These are phyloP conservation scores for Enteromius fasciolatus DNA, from an alignment of 2,797 vertebrate genomes.

Conservation along the genomic window DNA sequence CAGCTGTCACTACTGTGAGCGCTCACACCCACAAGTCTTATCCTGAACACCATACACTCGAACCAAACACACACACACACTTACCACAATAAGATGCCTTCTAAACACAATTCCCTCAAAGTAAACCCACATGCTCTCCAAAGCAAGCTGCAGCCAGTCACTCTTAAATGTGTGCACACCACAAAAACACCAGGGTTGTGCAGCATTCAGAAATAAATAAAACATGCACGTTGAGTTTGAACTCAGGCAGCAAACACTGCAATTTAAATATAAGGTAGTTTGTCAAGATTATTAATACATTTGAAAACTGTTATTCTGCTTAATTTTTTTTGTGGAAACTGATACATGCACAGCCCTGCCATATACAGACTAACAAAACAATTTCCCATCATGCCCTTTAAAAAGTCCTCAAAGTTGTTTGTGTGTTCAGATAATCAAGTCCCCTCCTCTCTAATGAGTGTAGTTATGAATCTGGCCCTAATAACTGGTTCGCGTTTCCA, in stretches of 20 bases:
- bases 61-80: conserved; percentile 46
- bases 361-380: not conserved
- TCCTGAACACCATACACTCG: conserved; percentile 57
- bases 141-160: conserved; percentile 41
- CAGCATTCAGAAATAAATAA: not conserved
- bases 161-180: conserved; percentile 16
- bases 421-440: conserved; percentile 43
- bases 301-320: not conserved
- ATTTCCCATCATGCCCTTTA: conserved; percentile 38
- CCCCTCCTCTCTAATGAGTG: conserved; percentile 46
- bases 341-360: not conserved
- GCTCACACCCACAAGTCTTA: conserved; percentile 71
- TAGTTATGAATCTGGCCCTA: conserved; percentile 33
- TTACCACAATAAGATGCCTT: conserved; percentile 12
- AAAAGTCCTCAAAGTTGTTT: conserved; percentile 54
- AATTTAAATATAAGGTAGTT: not conserved
- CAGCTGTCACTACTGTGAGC: conserved; percentile 86
- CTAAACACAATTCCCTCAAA: conserved; percentile 35
- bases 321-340: not conserved
- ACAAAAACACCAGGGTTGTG: conserved; percentile 43
- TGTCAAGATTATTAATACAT: not conserved
- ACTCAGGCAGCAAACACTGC: not conserved
- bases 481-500: conserved; percentile 37
- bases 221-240: not conserved
- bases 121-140: conserved; percentile 37